Percentiles rank a stretch among this genome's conserved stretches.
phyloP scores from a whole-genome alignment of 2,888 invertebrate genomes.

The Sphecodes monilicornis region DNA sequence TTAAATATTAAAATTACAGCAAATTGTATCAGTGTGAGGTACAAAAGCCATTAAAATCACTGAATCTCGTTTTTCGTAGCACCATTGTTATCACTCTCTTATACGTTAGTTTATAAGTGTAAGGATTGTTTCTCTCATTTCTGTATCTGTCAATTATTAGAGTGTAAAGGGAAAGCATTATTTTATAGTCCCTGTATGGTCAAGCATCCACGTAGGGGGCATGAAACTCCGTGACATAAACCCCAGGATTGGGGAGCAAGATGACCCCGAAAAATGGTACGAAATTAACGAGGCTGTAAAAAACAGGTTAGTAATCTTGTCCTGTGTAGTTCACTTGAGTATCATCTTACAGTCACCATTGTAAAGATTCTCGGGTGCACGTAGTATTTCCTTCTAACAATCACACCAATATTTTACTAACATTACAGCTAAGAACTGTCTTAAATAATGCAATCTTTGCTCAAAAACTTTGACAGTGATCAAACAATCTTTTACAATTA shows the following conservation, averaged over 20 bases:
- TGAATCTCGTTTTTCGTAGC: no score
- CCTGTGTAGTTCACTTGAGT: not conserved
- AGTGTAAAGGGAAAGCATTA: not conserved
- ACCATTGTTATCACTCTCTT: no score
- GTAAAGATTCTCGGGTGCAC: not conserved
- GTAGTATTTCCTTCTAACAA: not conserved
- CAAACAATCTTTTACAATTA: not conserved
- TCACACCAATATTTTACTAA: not conserved
- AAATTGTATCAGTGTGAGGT: no score
- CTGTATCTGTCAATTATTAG: not conserved
- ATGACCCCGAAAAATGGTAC: slow-evolving; percentile 86
- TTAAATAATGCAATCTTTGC: no score
- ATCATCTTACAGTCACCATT: not conserved
- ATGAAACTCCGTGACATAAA: slow-evolving; percentile 86
- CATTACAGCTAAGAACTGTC: not conserved
- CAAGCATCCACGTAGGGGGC: slow-evolving; percentile 87
- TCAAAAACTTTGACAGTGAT: no score
- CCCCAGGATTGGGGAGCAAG: slow-evolving; percentile 85
- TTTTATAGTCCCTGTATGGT: slow-evolving; percentile 87
- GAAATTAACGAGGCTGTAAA: slow-evolving; percentile 78
- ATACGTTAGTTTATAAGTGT: no score
- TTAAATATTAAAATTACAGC: not conserved
- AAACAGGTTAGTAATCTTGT: slow-evolving; percentile 67
- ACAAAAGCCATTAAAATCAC: no score
- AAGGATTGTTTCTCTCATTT: not conserved